These are phyloP conservation scores for Sphaerophoria rueppellii DNA, from an alignment of 2,888 invertebrate genomes.

Conservation along the genomic window DNA sequence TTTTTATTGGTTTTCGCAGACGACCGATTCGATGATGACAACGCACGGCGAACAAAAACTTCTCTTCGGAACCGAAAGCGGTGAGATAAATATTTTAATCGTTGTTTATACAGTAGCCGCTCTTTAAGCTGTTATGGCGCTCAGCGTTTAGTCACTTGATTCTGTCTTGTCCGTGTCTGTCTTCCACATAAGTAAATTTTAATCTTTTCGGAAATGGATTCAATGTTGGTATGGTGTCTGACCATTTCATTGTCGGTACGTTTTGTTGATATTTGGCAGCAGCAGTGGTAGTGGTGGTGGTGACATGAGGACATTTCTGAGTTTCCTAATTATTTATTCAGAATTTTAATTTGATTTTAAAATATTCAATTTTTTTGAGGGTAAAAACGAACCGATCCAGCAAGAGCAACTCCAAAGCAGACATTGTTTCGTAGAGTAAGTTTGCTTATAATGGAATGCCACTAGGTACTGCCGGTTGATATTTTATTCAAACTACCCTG, in stretches of 20 bases:
- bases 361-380: conserved; percentile 56
- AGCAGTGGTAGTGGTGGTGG: conserved; percentile 31
- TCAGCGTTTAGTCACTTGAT: conserved; percentile 68
- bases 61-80: conserved; percentile 16
- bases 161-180: conserved; percentile 36
- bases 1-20: conserved; percentile 64
- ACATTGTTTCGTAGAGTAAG: neutral
- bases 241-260: neutral
- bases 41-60: conserved; percentile 2
- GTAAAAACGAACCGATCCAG: conserved; percentile 4
- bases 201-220: conserved; percentile 67
- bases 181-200: conserved; percentile 44
- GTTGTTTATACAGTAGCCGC: conserved; percentile 73
- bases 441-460: neutral
- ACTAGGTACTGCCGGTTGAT: neutral
- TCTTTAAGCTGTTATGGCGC: conserved; percentile 66
- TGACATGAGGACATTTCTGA: conserved; percentile 60
- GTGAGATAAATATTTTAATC: conserved; percentile 71
- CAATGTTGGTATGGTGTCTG: conserved; percentile 9
- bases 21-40: neutral
- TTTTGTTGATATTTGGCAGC: conserved; percentile 30
- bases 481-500: too few relatives aligned
- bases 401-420: neutral
- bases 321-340: conserved; percentile 72
- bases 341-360: conserved; percentile 74